phyloP scores from a whole-genome alignment of 2,888 invertebrate genomes.

The Melanchra persicariae region DNA sequence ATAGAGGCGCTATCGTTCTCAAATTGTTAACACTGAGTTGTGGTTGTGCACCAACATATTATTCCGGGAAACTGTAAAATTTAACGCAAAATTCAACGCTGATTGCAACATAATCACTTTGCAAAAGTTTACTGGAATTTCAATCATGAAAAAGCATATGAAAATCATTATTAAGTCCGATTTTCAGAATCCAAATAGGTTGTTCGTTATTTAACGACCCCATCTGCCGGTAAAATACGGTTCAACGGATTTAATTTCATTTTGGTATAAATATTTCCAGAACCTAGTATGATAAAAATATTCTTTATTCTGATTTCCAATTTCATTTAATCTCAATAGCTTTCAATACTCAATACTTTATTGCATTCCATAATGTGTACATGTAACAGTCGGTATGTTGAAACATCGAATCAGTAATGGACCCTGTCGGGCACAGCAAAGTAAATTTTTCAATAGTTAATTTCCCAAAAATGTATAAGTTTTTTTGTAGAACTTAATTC shows the following conservation, averaged over 20 bases:
- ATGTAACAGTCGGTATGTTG: too few relatives aligned
- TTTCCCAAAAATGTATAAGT: too few relatives aligned
- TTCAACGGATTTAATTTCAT: neutral
- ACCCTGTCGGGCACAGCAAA: too few relatives aligned
- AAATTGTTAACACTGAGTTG: neutral
- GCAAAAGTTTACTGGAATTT: conserved; percentile 19
- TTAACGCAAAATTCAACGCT: too few relatives aligned
- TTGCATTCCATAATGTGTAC: conserved; percentile 6
- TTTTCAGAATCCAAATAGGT: conserved; percentile 1
- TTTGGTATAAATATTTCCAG: neutral
- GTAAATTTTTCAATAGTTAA: too few relatives aligned
- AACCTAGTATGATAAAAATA: neutral
- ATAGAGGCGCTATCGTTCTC: neutral
- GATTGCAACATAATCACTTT: conserved; percentile 31
- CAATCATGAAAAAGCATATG: conserved; percentile 19
- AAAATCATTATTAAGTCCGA: conserved; percentile 6
- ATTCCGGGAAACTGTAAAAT: neutral
- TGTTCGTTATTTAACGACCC: neutral
- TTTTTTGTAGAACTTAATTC: neutral
- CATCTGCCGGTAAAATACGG: neutral
- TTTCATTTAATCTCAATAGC: conserved; percentile 6
- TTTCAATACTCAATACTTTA: too few relatives aligned
- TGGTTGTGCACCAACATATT: neutral
- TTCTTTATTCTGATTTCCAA: neutral
- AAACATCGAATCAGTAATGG: too few relatives aligned